These are phyloP conservation scores for Holothuria glaberrima DNA, from an alignment of 35 echinoderm and acorn worm species.

Conservation along the genomic window DNA sequence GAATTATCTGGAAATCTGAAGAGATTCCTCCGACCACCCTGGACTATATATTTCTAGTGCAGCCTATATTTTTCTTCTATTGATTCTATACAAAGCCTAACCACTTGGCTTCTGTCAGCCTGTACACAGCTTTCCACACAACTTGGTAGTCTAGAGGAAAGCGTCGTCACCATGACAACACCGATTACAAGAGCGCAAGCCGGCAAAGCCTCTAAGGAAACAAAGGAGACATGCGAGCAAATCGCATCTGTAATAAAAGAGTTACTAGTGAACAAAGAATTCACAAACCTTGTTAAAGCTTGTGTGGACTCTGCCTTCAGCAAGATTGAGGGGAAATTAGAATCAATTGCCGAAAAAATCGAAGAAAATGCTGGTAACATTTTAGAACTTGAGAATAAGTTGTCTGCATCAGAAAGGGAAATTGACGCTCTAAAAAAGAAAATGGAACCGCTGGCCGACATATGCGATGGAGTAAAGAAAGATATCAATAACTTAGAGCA, in stretches of 20 bases:
- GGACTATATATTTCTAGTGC: too few relatives aligned
- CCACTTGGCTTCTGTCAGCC: too few relatives aligned
- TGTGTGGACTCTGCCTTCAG: slow-evolving; percentile 14
- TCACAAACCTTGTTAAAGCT: not conserved
- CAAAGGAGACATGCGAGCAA: not conserved
- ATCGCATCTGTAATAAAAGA: slow-evolving; percentile 1
- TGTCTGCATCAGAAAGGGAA: not conserved
- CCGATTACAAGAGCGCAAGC: not conserved
- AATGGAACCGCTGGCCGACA: not conserved
- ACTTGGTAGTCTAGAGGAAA: not conserved
- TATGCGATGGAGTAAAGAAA: not conserved
- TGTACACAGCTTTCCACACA: too few relatives aligned
- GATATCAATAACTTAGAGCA: not conserved
- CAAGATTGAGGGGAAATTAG: not conserved
- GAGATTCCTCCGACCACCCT: too few relatives aligned
- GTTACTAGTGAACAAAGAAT: not conserved
- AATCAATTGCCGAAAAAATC: not conserved
- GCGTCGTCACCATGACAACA: not conserved
- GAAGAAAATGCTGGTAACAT: not conserved
- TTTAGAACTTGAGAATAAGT: slow-evolving; percentile 6
- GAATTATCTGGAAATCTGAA: too few relatives aligned
- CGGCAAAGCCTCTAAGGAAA: not conserved
- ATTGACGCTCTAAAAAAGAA: not conserved
- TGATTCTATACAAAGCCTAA: too few relatives aligned
- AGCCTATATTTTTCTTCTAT: too few relatives aligned